A percentile compares a stretch with the other conserved stretches of the same genome.
Conservation (phyloP, 2,888 invertebrate genomes). For the Coelinius sp. region DNA sequence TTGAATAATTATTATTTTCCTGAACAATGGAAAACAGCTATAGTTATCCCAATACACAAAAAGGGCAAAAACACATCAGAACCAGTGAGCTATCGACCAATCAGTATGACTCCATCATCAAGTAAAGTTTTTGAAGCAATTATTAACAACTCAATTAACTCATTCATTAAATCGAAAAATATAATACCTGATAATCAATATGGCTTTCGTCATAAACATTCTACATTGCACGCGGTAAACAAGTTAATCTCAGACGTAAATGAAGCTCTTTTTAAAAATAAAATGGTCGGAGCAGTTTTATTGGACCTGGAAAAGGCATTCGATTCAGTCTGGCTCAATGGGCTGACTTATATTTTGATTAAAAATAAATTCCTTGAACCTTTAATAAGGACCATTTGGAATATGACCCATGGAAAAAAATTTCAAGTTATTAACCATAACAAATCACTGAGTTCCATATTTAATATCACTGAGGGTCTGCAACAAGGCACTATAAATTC, state of each 20-base stretch:
- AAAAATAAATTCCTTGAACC: slow-evolving; percentile 4
- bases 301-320: no score
- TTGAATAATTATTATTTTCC: no score
- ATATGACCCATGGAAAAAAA: slow-evolving; percentile 40
- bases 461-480: slow-evolving; percentile 39
- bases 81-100: slow-evolving; percentile 43
- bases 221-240: slow-evolving; percentile 39
- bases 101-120: slow-evolving; percentile 40
- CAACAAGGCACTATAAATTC: no score
- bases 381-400: slow-evolving; percentile 34
- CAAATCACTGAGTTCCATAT: slow-evolving; percentile 28
- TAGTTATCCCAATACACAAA: slow-evolving; percentile 41
- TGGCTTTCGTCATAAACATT: no score
- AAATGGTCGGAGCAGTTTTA: slow-evolving; percentile 29
- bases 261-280: not conserved
- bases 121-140: no score
- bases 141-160: no score
- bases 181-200: no score
- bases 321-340: slow-evolving; percentile 36
- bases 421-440: slow-evolving; percentile 27
- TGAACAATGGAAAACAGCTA: no score
- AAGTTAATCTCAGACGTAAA: slow-evolving; percentile 34
- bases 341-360: slow-evolving; percentile 16
- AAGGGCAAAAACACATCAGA: slow-evolving; percentile 38
- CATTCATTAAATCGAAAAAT: no score